Conservation (phyloP, 2,113 vertebrate species). For the Stigmatopora nigra region DNA sequence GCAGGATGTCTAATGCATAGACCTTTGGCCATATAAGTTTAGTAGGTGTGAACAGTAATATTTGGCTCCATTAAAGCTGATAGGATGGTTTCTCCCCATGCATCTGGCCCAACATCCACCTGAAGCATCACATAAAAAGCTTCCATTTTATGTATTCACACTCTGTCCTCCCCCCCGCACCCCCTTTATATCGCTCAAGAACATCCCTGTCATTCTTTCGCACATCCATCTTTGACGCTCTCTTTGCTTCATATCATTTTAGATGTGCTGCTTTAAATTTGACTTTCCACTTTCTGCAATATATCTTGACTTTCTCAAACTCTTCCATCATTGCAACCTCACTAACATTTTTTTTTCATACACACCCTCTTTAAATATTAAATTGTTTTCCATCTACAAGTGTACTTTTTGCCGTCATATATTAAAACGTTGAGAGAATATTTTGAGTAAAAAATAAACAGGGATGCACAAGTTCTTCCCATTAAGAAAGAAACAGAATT, state of each 20-base stretch:
- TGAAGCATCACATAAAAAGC: constrained; percentile 24
- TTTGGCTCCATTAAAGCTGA: constrained; percentile 66
- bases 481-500: too few relatives aligned
- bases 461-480: too few relatives aligned
- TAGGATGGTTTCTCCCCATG: constrained; percentile 51
- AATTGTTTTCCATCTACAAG: neutral
- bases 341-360: neutral
- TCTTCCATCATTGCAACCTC: neutral
- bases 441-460: too few relatives aligned
- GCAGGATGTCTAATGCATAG: constrained; percentile 35
- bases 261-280: neutral
- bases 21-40: constrained; percentile 41
- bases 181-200: neutral
- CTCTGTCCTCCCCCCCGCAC: neutral
- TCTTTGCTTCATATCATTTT: constrained; percentile 9
- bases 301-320: constrained; percentile 2
- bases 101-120: constrained; percentile 41
- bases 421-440: too few relatives aligned
- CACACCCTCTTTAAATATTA: too few relatives aligned
- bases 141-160: constrained; percentile 5
- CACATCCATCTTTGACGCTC: constrained; percentile 21
- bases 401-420: neutral
- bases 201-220: constrained; percentile 6
- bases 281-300: neutral
- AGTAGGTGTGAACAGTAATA: constrained; percentile 60